Base-by-base conservation (phyloP, 2,888 invertebrate genomes). In the Allygus modestus region DNA sequence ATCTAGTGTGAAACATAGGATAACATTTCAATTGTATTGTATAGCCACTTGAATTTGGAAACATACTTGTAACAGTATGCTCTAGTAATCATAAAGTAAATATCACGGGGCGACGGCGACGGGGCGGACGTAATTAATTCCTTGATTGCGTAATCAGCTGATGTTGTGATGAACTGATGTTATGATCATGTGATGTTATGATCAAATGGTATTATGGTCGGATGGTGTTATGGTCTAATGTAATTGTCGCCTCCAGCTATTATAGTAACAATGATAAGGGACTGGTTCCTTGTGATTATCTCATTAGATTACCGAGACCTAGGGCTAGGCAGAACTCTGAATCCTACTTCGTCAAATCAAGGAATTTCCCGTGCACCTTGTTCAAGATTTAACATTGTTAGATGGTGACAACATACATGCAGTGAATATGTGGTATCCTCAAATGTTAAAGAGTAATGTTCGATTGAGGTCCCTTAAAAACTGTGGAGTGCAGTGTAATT, bases 141-240 rank as follows among this genome's bases (percentile, higher is more conserved):
- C 15, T 65, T 65, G 65, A 65, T 65, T 28, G 15, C 65, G 17
- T 31, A 65, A 65, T 65, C 65, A 65, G 65, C 65, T 65, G 65
- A 17, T 65, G 65, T 65, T 65, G 65, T 65, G 65, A 65, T 28
- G 20, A 65, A 20, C 65, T 65, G 58, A 58, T 58, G 23, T 58
- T n/a, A 58, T 58, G 51, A 58, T 58, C 17, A n/a, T 15, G n/a
- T 51, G 51, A 11, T 51, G 51, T 51, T 51, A 17, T 51, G 51
- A 51, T 51, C 37, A 46, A 46, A 11, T 46, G 17, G 23, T 58
- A 12, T 58, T 58, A 58, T 58, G 58, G 7, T 58, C 23, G 23
- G 23, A 58, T 58, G 58, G 26, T 58, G 23, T 58, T 58, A 58
- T 28, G 65, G 65, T 65, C 28, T 65, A 65, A 65, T 65, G 65